Percentiles rank a stretch among this genome's conserved stretches.
Conservation (phyloP, 2,888 invertebrate species). For the Leucophora obtusa region DNA sequence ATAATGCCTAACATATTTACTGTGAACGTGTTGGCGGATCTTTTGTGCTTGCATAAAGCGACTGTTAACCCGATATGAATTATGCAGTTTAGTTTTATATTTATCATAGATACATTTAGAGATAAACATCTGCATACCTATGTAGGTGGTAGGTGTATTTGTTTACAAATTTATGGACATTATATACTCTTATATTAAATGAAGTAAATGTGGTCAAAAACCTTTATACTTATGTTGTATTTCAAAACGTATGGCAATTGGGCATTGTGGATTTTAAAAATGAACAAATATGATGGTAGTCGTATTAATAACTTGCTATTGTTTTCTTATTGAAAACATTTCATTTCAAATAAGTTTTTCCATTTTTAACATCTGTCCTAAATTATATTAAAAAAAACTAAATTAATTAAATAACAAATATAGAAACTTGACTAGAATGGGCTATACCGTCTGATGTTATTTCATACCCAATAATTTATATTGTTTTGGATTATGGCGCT, state of each 20-base stretch:
- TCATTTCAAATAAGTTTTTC: conserved; percentile 3
- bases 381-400: not conserved
- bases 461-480: not conserved
- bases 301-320: conserved; percentile 18
- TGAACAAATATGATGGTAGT: too few species aligned
- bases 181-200: conserved; percentile 1
- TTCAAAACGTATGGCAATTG: not conserved
- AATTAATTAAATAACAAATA: conserved; percentile 14
- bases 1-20: too few species aligned
- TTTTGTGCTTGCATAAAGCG: too few species aligned
- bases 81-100: not conserved
- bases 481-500: conserved; percentile 2
- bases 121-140: not conserved
- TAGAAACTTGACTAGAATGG: not conserved
- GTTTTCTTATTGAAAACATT: conserved; percentile 10
- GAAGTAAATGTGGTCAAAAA: conserved; percentile 22
- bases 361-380: not conserved
- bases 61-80: too few species aligned
- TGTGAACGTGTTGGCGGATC: too few species aligned
- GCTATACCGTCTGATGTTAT: not conserved
- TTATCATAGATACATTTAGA: not conserved
- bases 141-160: not conserved
- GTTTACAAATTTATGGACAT: not conserved
- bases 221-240: conserved; percentile 9
- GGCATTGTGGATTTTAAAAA: not conserved